Evolutionary conservation across 2,113 vertebrate species (phyloP), one percentile per base, ranked within the genome.

Genomic region (Brachyhypopomus gauderio): DNA sequence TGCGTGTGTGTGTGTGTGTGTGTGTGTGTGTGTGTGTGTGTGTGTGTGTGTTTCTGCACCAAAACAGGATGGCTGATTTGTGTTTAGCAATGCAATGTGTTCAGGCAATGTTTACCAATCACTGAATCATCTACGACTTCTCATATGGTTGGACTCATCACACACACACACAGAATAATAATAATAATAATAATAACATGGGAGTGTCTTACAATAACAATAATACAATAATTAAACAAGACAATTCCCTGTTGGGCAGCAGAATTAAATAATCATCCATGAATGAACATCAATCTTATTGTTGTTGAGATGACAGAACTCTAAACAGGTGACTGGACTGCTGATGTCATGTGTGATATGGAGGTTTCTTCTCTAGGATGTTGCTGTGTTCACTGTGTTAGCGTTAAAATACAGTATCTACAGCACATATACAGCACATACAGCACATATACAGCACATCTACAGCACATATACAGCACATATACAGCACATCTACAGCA

Each of bases 151-250:
- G 36, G 69, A 23, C 25, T 38, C 36, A 56, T 75, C 62, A 81
- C 72, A 81, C 20, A 70, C 66, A 70, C 66, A 70, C 20, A 38
- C 20, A 69, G 41, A 59, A 59, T 20, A 14, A 59, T 20, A 59
- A 59, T 20, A 59, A 59, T 14, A 58, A 2, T 17, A 12, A 58
- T 19, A 59, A 22, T 20, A 79, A 62, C n/a, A n/a, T n/a, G 19
- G 79, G 72, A 75, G 72, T 69, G 79, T 58, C 72, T 59, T 58
- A 34, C 25, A 81, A 81, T 56, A 80, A 41, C n/a, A n/a, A n/a
- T 48, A 75, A 3, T 23, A 22, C 20, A 27, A 30, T 69, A 81
- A 75, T 75, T 75, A 81, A 67, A 69, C 3, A 3, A 58, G 72
- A 38, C 27, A 30, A 67, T 69, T 20, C 56, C 27, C 17, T 16